phyloP scores from a whole-genome alignment of 2,113 vertebrate genomes.

The Motacilla alba region DNA sequence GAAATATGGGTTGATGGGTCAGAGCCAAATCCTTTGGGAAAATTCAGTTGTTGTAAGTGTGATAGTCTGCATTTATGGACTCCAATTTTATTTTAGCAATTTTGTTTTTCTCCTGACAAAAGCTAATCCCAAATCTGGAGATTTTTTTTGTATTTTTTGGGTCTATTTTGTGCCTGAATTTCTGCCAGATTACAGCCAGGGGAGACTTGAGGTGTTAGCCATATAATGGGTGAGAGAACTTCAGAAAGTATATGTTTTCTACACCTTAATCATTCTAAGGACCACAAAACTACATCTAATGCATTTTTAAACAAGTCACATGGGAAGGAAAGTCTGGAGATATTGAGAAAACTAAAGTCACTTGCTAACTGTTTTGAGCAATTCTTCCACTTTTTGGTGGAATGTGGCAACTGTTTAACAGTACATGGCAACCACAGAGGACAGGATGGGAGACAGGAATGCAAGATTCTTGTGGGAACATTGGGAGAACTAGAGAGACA shows the following conservation, averaged over 20 bases:
- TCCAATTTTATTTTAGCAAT: not conserved
- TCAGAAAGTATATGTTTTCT: not conserved
- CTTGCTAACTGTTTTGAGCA: conserved; percentile 6
- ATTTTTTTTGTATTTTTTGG: not conserved
- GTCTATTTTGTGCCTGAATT: not conserved
- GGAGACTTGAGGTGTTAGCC: not conserved
- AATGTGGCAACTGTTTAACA: conserved; percentile 22
- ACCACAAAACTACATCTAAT: not conserved
- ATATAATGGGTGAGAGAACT: not conserved
- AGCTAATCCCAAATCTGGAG: not conserved
- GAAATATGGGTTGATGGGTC: not conserved
- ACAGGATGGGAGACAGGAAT: conserved; percentile 7
- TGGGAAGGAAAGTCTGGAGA: not conserved
- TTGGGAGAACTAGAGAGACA: not conserved
- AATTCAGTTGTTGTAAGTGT: not conserved
- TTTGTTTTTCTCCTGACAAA: not conserved
- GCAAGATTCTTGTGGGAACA: conserved; percentile 35
- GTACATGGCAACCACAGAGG: conserved; percentile 6
- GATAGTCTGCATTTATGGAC: not conserved
- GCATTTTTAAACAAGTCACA: not conserved
- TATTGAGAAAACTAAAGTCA: not conserved
- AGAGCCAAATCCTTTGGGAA: not conserved
- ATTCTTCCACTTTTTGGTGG: conserved; percentile 15
- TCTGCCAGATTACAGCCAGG: not conserved
- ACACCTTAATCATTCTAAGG: not conserved